Conservation (phyloP, 2,888 invertebrate species). For the Drosophila greeni region DNA sequence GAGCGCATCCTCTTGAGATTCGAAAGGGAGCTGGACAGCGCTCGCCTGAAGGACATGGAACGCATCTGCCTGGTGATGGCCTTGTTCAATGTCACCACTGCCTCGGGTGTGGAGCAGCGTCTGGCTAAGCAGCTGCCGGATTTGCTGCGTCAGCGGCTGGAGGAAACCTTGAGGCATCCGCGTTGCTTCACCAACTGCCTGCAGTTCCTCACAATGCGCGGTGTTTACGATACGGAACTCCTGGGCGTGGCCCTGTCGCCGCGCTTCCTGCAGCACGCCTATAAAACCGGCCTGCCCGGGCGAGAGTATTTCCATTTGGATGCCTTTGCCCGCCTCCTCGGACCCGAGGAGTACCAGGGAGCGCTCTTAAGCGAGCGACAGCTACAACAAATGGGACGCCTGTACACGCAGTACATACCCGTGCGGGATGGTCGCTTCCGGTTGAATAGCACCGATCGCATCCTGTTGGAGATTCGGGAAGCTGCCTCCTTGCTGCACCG, state of each 20-base stretch:
- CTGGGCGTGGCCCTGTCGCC: constrained; percentile 80
- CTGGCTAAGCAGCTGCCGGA: constrained; percentile 79
- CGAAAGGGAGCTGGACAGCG: constrained; percentile 78
- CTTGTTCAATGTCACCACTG: constrained; percentile 82
- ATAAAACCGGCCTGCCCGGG: constrained; percentile 80
- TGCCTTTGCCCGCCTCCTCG: constrained; percentile 79
- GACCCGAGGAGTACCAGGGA: constrained; percentile 79
- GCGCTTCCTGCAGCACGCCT: constrained; percentile 81
- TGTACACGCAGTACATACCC: constrained; percentile 82
- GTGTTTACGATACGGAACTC: constrained; percentile 82
- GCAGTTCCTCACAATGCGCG: constrained; percentile 81
- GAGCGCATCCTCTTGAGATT: constrained; percentile 81
- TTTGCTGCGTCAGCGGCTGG: constrained; percentile 80
- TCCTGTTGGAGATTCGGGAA: constrained; percentile 82
- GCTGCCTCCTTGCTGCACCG: constrained; percentile 80
- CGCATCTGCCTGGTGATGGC: constrained; percentile 83
- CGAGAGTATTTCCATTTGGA: constrained; percentile 84
- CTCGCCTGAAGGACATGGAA: constrained; percentile 87
- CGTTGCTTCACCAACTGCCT: constrained; percentile 82
- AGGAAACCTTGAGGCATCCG: constrained; percentile 82
- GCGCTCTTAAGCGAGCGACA: constrained; percentile 80
- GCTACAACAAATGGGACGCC: constrained; percentile 81
- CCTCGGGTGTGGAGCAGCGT: constrained; percentile 79
- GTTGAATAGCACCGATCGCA: constrained; percentile 81
- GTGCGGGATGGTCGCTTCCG: constrained; percentile 80